Evolutionary conservation across 2,113 vertebrate genomes (phyloP).

Genomic region (Phylloscopus trochiloides): DNA sequence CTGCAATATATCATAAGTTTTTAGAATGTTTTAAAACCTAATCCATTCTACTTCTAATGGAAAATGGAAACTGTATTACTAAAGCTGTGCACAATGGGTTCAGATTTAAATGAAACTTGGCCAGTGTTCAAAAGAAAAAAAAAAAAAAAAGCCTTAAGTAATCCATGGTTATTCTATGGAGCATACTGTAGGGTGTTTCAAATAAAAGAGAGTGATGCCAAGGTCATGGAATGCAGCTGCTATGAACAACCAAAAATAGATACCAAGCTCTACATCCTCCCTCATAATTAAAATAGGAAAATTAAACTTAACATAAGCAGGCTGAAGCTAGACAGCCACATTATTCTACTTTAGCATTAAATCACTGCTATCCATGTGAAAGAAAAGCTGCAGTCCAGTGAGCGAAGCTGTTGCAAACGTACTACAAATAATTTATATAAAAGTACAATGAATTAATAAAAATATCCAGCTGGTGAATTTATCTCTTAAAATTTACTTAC

Average conservation of each 20-base stretch:
- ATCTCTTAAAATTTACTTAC: not conserved
- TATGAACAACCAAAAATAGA: conserved; percentile 51
- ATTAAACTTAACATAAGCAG: not conserved
- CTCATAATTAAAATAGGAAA: conserved; percentile 43
- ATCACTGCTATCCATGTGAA: not conserved
- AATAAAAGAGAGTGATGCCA: conserved; percentile 14
- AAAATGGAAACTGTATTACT: not conserved
- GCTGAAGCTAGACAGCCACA: not conserved
- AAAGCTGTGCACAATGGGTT: not conserved
- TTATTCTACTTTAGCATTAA: not conserved
- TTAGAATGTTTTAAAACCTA: not conserved
- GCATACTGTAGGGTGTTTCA: not conserved
- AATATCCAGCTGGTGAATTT: not conserved
- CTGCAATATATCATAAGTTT: not conserved
- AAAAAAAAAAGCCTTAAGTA: not conserved
- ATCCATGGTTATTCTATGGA: not conserved
- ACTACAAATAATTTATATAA: not conserved
- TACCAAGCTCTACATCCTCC: conserved; percentile 24
- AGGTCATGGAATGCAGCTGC: conserved; percentile 43
- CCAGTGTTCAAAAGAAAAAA: not conserved
- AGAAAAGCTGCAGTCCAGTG: not conserved
- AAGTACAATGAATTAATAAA: not conserved
- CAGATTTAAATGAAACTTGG: conserved; percentile 3
- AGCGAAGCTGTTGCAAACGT: not conserved
- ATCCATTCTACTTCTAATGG: not conserved